Evolutionary conservation across 2,113 vertebrate genomes (phyloP), one percentile per base, ranked within the genome.

Genomic region (Numida meleagris): DNA sequence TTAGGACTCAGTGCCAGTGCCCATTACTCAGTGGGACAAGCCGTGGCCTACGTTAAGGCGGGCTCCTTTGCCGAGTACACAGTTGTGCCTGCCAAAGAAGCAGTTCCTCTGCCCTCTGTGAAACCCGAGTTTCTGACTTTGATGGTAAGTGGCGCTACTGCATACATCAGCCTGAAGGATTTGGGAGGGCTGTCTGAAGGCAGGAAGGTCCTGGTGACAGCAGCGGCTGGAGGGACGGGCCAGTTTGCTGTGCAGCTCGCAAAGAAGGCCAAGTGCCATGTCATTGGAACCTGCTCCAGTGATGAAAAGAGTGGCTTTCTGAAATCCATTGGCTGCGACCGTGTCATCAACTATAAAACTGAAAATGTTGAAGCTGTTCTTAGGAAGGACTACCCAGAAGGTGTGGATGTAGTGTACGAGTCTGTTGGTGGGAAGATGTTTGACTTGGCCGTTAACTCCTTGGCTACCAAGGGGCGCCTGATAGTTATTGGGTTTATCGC

Each of bases 201-300:
- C 53, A 96, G 98, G 96, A 99, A 97, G 3, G 98, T 99, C 67
- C 93, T 99, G 96, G 99, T 99, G 94, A 99, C 99, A 0, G 99
- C 99, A 1, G 98, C 99, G 0, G 98, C 99, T 2, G 99, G 99
- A 79, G 99, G 99, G 53, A 99, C 99, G 0, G 99, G 99, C 29
- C 99, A 99, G 97, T 99, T 99, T 0, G 99, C 99, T 1, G 98
- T 99, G 92, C 99, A 99, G 97, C 98, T 99, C 45, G 98, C 99
- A 59, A 99, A 99, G 91, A 97, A 91, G 80, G 99, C 98, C 21
- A 98, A 98, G 58, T 99, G 99, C 96, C 99, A 98, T 12, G 98
- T 99, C 27, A 98, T 99, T 50, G 99, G 99, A 58, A 99, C 99
- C 77, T 99, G 99, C 83, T 99, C 99, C 5, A 98, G 98, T 20